Evolutionary conservation across 1,140 invertebrate species (phyloP).

Genomic region (Coenobita brevimanus): DNA sequence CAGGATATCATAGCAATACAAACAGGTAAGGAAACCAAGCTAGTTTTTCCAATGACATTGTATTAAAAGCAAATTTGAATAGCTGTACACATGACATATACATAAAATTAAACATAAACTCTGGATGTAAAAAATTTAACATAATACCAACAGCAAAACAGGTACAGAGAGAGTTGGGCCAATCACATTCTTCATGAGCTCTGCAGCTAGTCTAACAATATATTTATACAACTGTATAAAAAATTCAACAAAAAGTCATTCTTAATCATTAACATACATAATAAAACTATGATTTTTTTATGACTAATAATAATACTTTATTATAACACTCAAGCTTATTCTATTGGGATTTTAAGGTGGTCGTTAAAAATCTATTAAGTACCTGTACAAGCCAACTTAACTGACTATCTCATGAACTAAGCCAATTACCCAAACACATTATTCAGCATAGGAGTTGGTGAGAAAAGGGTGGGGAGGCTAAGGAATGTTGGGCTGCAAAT

Average conservation of each 20-base stretch:
- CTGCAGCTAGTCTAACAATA: constrained; percentile 21
- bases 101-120: constrained; percentile 66
- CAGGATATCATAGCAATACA: neutral
- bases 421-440: neutral
- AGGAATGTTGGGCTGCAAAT: no score
- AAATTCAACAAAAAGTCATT: neutral
- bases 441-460: neutral
- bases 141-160: constrained; percentile 65
- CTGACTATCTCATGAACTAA: no score
- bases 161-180: constrained; percentile 56
- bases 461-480: no score
- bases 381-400: no score
- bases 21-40: constrained; percentile 6
- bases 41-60: constrained; percentile 55
- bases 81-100: constrained; percentile 65
- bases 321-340: no score
- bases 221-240: constrained; percentile 20
- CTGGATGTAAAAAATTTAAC: constrained; percentile 66
- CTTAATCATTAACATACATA: constrained; percentile 16
- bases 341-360: neutral
- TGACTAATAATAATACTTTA: constrained; percentile 17
- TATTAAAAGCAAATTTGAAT: constrained; percentile 67
- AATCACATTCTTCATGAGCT: constrained; percentile 35
- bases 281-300: neutral
- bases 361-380: neutral